Conservation (phyloP, 2,888 invertebrate species). For the Drosophila percnosoma region DNA sequence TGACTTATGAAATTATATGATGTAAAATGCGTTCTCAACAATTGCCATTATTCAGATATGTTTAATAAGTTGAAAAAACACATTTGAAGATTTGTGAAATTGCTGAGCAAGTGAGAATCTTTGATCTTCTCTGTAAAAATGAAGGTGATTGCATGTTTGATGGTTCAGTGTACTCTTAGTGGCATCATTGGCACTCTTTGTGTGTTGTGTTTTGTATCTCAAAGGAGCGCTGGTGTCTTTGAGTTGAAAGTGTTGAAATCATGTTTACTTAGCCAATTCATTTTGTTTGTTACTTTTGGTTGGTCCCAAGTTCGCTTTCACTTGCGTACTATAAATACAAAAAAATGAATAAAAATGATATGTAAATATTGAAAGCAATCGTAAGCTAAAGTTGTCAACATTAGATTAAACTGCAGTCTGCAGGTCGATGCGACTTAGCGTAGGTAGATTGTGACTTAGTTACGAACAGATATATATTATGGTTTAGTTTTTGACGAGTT, state of each 20-base stretch:
- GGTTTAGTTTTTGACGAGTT: conserved; percentile 37
- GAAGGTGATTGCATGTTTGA: conserved; percentile 16
- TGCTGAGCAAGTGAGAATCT: conserved; percentile 4
- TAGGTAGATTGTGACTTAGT: conserved; percentile 42
- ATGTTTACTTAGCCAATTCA: conserved; percentile 69
- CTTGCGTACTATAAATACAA: conserved; percentile 71
- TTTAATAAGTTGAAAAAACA: not conserved
- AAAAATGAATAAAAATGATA: conserved; percentile 33
- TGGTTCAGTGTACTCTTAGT: conserved; percentile 24
- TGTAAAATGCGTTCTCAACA: conserved; percentile 9
- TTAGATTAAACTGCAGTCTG: conserved; percentile 29
- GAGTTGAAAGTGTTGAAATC: not conserved
- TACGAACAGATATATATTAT: conserved; percentile 28
- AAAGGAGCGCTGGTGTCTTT: conserved; percentile 34
- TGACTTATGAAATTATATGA: conserved; percentile 22
- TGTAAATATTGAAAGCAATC: conserved; percentile 44
- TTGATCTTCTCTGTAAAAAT: not conserved
- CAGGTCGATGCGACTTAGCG: conserved; percentile 51
- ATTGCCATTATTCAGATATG: conserved; percentile 11
- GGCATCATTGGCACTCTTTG: conserved; percentile 69
- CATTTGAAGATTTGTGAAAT: not conserved
- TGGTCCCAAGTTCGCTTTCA: conserved; percentile 64
- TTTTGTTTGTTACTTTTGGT: conserved; percentile 46
- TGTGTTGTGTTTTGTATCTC: conserved; percentile 31
- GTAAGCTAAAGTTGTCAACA: conserved; percentile 33